Evolutionary conservation across 1,140 invertebrate genomes (phyloP), one percentile per base, ranked within the genome.

Genomic region (Dufourea novaeangliae): DNA sequence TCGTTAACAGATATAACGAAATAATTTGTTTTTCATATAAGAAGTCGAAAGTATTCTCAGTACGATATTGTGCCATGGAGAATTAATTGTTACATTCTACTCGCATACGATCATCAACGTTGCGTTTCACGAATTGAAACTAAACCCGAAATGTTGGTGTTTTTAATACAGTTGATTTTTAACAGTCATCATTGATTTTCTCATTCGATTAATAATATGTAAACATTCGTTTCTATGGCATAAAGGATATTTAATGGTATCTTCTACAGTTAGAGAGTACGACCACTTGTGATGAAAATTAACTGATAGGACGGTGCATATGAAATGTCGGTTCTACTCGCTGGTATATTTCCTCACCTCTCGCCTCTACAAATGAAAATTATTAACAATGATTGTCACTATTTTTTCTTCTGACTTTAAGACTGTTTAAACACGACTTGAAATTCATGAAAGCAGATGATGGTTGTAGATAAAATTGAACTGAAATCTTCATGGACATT

Each of bases 1-100:
- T 71, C 73, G 64, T 17, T 85, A 63, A 80, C 32, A 41, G 63
- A 41, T 71, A 59, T 68, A 2, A 22, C 25, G 32, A 70, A 62
- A 67, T 17, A 63, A 25, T 71, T 37, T 46, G 46, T 50, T 69
- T 59, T n/a, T 61, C 20, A 10, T 10, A 44, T 50, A 17, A 62
- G 54, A 57, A 14, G 20, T 68, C 22, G 32, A 50, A 25, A n/a
- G 29, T 67, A 5, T 74, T 37, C 17, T 56, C 22, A 32, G 69
- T 56, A 50, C 14, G 50, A 69, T 11, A 78, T 39, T 57, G 52
- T 74, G 39, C 52, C 70, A 59, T 77, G 59, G 32, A 50, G 68
- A 59, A n/a, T 59, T 54, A 46, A 54, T 46, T 71, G 56, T 63
- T 76, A 67, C 41, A 37, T 37, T 59, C 20, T 59, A 64, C 46